phyloP scores from a whole-genome alignment of 2,888 invertebrate species.

The Xestobium rufovillosum region DNA sequence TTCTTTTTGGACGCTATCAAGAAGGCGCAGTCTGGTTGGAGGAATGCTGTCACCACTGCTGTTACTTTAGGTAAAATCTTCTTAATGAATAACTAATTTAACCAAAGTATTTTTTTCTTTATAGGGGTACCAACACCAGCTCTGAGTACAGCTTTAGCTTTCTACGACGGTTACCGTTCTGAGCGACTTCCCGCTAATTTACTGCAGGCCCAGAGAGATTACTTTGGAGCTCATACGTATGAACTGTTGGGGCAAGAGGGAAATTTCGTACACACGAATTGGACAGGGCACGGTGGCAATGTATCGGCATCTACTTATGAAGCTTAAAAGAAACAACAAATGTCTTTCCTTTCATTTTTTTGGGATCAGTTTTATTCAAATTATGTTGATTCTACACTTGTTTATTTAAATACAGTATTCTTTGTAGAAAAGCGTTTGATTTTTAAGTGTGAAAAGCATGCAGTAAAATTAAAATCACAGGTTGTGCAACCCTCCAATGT shows the following conservation, averaged over 20 bases:
- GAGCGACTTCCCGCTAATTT: conserved; percentile 88
- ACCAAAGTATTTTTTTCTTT: conserved; percentile 3
- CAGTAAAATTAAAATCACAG: too few species aligned
- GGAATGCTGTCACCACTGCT: conserved; percentile 69
- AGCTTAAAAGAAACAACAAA: conserved; percentile 51
- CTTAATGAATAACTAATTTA: background rate
- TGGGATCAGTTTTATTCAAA: conserved; percentile 6
- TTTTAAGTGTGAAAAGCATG: too few species aligned
- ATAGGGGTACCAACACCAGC: conserved; percentile 92
- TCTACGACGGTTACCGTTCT: conserved; percentile 93
- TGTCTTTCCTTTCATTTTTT: conserved; percentile 10
- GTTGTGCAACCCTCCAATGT: too few species aligned
- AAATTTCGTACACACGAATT: conserved; percentile 91
- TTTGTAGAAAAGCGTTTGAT: conserved; percentile 10
- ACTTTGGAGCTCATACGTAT: conserved; percentile 98
- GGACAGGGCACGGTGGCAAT: conserved; percentile 97
- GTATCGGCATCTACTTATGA: conserved; percentile 90
- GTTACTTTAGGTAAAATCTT: conserved; percentile 41
- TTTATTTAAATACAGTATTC: conserved; percentile 19
- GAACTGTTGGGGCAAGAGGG: conserved; percentile 83
- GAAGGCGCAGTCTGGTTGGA: conserved; percentile 75
- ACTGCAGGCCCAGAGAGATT: conserved; percentile 94
- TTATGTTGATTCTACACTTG: conserved; percentile 9
- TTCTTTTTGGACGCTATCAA: conserved; percentile 85
- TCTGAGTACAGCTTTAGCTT: conserved; percentile 86